phyloP scores from a whole-genome alignment of 2,888 invertebrate genomes.

The Machimus atricapillus region DNA sequence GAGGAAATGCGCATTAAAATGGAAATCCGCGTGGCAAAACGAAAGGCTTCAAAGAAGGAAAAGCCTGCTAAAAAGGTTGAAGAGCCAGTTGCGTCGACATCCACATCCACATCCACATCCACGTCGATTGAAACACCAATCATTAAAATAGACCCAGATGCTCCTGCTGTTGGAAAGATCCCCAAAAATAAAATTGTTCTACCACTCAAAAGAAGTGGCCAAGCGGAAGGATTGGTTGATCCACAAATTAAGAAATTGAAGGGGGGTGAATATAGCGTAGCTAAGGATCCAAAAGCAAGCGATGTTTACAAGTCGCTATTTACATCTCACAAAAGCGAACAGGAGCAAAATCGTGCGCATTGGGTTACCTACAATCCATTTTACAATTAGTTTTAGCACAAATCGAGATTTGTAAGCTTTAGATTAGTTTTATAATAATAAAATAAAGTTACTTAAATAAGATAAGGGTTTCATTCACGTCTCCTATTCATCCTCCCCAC shows the following conservation, averaged over 20 bases:
- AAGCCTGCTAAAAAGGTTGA: constrained; percentile 49
- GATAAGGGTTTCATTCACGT: background rate
- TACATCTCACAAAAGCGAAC: constrained; percentile 86
- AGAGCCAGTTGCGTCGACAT: background rate
- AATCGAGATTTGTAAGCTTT: background rate
- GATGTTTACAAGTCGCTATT: constrained; percentile 95
- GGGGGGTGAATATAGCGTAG: constrained; percentile 85
- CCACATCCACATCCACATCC: background rate
- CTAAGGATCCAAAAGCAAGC: constrained; percentile 87
- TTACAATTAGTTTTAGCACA: constrained; percentile 69
- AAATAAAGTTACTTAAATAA: background rate
- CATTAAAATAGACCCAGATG: constrained; percentile 48
- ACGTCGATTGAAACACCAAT: background rate
- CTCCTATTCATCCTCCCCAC: background rate
- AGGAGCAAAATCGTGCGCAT: constrained; percentile 87
- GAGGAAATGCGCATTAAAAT: constrained; percentile 70
- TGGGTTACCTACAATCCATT: constrained; percentile 99
- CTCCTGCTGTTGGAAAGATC: constrained; percentile 49
- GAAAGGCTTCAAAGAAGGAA: constrained; percentile 73
- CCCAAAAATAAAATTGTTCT: constrained; percentile 44
- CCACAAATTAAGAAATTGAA: constrained; percentile 69
- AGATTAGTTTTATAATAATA: background rate
- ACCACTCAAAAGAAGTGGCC: constrained; percentile 52
- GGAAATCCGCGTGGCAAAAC: constrained; percentile 71
- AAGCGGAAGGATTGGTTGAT: constrained; percentile 64